Conservation (phyloP, 2,888 invertebrate genomes). For the Tubulanus polymorphus region DNA sequence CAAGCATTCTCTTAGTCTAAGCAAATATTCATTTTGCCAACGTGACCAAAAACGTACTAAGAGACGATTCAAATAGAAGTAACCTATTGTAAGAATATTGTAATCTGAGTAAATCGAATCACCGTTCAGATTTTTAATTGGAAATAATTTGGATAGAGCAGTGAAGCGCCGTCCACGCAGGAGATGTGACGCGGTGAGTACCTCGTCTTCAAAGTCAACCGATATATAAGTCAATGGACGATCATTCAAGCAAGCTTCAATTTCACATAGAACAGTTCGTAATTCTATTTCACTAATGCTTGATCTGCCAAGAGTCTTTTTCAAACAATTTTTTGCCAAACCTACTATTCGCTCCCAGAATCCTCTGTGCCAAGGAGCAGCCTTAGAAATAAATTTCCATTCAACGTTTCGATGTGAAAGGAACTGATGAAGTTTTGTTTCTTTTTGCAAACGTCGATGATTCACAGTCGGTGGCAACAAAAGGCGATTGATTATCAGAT, state of each 20-base stretch:
- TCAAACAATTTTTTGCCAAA: conserved; percentile 44
- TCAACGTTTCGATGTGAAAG: no score
- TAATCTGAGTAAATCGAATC: no score
- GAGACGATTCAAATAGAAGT: no score
- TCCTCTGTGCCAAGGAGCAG: conserved; percentile 27
- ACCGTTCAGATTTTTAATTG: background rate
- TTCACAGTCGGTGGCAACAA: no score
- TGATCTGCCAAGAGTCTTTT: conserved; percentile 40
- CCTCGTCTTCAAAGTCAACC: background rate
- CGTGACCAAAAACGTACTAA: no score
- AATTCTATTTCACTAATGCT: conserved; percentile 44
- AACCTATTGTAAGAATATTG: no score
- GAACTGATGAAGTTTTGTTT: no score
- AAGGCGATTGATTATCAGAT: no score
- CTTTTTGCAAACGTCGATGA: no score
- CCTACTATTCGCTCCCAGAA: conserved; percentile 51
- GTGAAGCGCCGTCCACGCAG: background rate
- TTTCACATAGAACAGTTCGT: background rate
- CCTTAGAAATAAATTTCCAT: conserved; percentile 51
- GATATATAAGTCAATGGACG: background rate
- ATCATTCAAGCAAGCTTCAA: conserved; percentile 1
- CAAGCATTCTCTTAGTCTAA: no score
- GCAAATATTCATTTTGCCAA: no score
- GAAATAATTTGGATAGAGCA: background rate
- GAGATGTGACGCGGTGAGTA: background rate